Percentiles rank a stretch among this genome's conserved stretches.
Evolutionary conservation across 2,113 vertebrate genomes (phyloP).

Genomic region (Microcebus griseorufus): DNA sequence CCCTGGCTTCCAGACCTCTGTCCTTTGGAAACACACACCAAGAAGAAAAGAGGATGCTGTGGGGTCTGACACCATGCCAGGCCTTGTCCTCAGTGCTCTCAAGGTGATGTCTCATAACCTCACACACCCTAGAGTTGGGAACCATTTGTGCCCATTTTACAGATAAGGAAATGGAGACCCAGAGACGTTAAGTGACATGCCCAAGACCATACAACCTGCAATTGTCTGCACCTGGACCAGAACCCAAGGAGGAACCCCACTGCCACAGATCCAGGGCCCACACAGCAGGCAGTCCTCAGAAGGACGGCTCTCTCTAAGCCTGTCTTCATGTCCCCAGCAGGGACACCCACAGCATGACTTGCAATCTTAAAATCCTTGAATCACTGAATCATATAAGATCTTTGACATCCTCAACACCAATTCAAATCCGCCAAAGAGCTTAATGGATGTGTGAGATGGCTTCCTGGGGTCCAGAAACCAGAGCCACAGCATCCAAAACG

Average conservation of each 20-base stretch:
- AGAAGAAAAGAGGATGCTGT: background rate
- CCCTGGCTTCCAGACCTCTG: background rate
- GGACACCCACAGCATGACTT: background rate
- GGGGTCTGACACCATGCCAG: background rate
- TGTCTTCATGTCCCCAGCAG: background rate
- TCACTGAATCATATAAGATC: background rate
- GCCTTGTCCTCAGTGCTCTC: background rate
- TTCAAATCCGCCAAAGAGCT: background rate
- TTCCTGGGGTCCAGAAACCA: background rate
- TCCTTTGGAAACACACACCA: background rate
- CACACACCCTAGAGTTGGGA: no score
- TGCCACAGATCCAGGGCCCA: no score
- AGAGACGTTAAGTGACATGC: background rate
- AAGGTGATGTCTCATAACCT: background rate
- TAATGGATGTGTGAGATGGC: background rate
- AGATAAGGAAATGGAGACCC: background rate
- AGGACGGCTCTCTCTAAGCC: background rate
- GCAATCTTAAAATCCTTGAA: background rate
- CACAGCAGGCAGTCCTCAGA: background rate
- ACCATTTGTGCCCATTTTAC: background rate
- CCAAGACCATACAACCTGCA: background rate
- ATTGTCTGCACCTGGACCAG: background rate
- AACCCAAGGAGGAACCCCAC: background rate
- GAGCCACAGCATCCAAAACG: no score
- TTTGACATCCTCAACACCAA: background rate